Base-by-base conservation (phyloP, 2,113 vertebrate genomes). In the Protomyctophum bolini region DNA sequence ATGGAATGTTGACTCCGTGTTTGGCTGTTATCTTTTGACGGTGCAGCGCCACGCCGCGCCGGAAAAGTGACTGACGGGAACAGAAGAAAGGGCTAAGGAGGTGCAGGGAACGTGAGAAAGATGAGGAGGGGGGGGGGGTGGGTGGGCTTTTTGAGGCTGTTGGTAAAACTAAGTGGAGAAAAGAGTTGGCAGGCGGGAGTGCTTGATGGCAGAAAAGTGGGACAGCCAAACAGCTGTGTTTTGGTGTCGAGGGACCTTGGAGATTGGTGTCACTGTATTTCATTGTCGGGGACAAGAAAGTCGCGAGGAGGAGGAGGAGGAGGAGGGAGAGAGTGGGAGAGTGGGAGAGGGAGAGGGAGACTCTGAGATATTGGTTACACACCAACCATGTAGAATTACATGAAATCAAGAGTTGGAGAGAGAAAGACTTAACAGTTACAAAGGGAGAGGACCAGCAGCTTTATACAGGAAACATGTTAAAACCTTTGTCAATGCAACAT, bases 221-320 rank as follows among this genome's bases (percentile, higher is more conserved):
- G 92, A 90, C 92, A 92, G 77, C 83, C 77, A 65, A 86, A 92
- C 92, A 93, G 90, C 91, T 94, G 91, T 90, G 91, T 83, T 88
- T 82, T 52, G 75, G 81, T 49, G 83, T 88, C 84, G 41, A 81
- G 91, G 91, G 90, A 92, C 83, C 71, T 76, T 67, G 63, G 63
- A 85, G 88, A 92, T 92, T 87, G 87, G 86, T 93, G 93, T 91
- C 90, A 88, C 80, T 89, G 86, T 89, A 87, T 92, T 88, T 92
- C 83, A 91, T 91, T 92, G 92, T 93, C 88, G 90, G 70, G 60
- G 68, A 83, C 76, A 85, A 83, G 75, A 82, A 80, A 87, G 15
- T n/a, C n/a, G n/a, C n/a, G 21, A 58, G 58, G 55, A 79, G 75
- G 52, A 15, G 51, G 61, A 29, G n/a, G 78, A 75, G 52, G 45